Conservation (phyloP, 2,797 vertebrate species). For the Remorina albescens region DNA sequence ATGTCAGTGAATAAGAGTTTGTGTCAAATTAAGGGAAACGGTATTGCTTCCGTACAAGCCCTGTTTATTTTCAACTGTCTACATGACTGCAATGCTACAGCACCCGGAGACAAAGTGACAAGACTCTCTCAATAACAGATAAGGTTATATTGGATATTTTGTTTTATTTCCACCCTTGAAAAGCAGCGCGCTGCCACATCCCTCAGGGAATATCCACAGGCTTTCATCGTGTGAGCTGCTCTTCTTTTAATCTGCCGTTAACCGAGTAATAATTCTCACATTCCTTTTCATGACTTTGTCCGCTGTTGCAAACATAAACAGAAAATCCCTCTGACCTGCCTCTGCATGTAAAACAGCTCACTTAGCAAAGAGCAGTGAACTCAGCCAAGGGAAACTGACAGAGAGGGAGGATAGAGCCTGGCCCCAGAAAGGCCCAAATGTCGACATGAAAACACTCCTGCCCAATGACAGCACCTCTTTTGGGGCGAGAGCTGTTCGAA, state of each 20-base stretch:
- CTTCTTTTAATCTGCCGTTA: constrained; percentile 74
- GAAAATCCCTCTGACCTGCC: constrained; percentile 73
- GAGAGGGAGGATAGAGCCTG: constrained; percentile 48
- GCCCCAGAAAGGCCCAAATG: constrained; percentile 51
- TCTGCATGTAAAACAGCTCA: constrained; percentile 72
- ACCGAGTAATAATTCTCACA: constrained; percentile 77
- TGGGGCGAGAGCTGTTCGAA: constrained; percentile 25
- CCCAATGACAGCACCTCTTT: constrained; percentile 59
- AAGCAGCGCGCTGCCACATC: constrained; percentile 47
- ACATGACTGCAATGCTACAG: constrained; percentile 44
- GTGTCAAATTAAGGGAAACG: constrained; percentile 70
- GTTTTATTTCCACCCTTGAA: constrained; percentile 70
- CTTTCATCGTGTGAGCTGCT: constrained; percentile 70
- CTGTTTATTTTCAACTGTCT: constrained; percentile 68
- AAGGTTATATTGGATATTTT: constrained; percentile 72
- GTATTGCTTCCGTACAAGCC: constrained; percentile 37
- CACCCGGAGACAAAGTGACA: constrained; percentile 59
- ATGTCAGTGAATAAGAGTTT: constrained; percentile 69
- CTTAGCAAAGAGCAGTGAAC: constrained; percentile 64
- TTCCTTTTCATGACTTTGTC: constrained; percentile 76
- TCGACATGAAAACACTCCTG: constrained; percentile 62
- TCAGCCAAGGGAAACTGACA: constrained; percentile 66
- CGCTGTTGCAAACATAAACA: constrained; percentile 74
- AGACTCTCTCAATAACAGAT: constrained; percentile 69
- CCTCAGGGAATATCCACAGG: constrained; percentile 61